phyloP scores from a whole-genome alignment of 2,113 vertebrate species.

The Carettochelys insculpta region DNA sequence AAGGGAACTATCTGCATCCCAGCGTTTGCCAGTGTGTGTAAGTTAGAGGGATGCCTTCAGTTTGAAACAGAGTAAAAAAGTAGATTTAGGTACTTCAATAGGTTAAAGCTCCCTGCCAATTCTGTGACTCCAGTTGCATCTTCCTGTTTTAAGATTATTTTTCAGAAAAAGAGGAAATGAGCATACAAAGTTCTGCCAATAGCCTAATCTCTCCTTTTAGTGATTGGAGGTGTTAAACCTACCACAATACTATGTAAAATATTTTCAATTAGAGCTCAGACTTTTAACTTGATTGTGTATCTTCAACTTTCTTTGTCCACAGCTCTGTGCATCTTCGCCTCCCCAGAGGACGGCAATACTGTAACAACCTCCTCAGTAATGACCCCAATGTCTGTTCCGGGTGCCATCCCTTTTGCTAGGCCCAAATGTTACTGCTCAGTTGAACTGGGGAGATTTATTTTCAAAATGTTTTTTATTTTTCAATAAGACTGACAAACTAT shows the following conservation, averaged over 20 bases:
- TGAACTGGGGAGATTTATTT: background rate
- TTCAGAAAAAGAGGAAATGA: fast-evolving
- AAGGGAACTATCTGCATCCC: background rate
- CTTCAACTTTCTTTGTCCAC: background rate
- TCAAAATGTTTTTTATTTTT: background rate
- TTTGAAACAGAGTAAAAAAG: background rate
- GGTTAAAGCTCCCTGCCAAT: background rate
- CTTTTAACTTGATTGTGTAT: background rate
- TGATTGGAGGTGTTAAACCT: background rate
- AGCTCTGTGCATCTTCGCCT: background rate
- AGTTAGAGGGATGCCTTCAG: background rate
- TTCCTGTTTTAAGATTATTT: fast-evolving
- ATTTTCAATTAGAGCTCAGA: background rate
- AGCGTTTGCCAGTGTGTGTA: fast-evolving
- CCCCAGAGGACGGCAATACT: background rate
- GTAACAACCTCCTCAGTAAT: background rate
- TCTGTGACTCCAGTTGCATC: background rate
- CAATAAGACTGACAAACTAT: background rate
- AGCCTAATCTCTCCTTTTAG: background rate
- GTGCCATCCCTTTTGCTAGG: background rate
- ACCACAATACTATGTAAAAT: background rate
- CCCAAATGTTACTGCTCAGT: background rate
- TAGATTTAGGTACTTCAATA: background rate
- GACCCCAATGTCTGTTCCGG: background rate
- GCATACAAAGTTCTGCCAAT: background rate